Percentiles rank a stretch among this genome's conserved stretches.
These are phyloP conservation scores for Scrobipalpa atriplicella DNA, from an alignment of 2,888 invertebrate species.

Conservation along the genomic window DNA sequence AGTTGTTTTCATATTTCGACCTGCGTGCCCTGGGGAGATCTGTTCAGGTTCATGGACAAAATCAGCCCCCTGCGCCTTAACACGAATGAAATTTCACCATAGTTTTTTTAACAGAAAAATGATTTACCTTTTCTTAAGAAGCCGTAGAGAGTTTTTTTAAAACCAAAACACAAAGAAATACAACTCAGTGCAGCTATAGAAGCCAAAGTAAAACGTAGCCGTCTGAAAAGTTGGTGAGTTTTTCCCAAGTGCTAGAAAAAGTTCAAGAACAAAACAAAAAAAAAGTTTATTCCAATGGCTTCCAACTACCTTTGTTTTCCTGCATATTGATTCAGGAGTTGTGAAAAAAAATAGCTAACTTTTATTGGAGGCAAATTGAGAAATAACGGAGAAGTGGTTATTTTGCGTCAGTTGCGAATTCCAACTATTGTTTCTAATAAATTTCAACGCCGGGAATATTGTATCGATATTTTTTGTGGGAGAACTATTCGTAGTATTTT, in stretches of 20 bases:
- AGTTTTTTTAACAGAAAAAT: too few species aligned
- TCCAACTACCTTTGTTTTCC: slow-evolving; percentile 28
- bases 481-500: background rate
- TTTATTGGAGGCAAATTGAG: slow-evolving; percentile 12
- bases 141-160: background rate
- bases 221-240: slow-evolving; percentile 46
- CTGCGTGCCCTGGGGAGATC: too few species aligned
- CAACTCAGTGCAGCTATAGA: slow-evolving; percentile 11
- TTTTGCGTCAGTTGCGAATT: slow-evolving; percentile 9
- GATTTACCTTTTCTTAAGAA: too few species aligned
- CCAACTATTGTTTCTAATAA: background rate
- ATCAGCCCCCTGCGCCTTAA: too few species aligned
- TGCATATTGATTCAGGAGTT: slow-evolving; percentile 26
- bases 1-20: too few species aligned
- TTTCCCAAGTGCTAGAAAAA: slow-evolving; percentile 36
- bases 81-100: too few species aligned
- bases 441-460: background rate
- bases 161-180: slow-evolving; percentile 6
- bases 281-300: slow-evolving; percentile 28
- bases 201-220: slow-evolving; percentile 34
- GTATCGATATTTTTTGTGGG: background rate
- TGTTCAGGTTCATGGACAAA: too few species aligned
- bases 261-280: slow-evolving; percentile 32
- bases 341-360: slow-evolving; percentile 14
- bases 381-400: background rate